Evolutionary conservation across 2,113 vertebrate species (phyloP).

Genomic region (Rhabdomys dilectus): DNA sequence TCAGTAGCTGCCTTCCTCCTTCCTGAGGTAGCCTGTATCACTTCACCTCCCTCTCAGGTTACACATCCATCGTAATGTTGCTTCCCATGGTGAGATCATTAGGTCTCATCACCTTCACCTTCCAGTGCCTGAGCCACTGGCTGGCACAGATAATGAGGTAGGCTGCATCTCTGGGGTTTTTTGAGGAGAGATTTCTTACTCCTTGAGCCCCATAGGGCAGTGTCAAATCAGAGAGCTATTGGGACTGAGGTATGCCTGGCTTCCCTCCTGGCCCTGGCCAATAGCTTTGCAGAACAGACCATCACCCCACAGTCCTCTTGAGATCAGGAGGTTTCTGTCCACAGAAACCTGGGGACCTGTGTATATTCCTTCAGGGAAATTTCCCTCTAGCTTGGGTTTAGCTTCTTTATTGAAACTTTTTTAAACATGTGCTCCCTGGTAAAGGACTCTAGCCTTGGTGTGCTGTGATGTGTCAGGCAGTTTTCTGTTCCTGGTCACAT

Average conservation of each 20-base stretch:
- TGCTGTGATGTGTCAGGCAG: background rate
- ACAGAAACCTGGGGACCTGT: background rate
- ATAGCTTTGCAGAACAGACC: background rate
- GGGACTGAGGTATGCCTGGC: background rate
- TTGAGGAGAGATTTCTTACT: background rate
- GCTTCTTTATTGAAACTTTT: background rate
- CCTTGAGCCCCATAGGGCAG: no score
- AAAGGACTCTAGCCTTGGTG: background rate
- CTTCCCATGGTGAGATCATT: slow-evolving; percentile 79
- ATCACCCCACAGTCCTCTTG: background rate
- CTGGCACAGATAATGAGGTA: slow-evolving; percentile 69
- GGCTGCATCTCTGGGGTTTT: background rate
- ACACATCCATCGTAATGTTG: slow-evolving; percentile 75
- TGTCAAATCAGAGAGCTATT: background rate
- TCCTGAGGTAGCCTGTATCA: background rate
- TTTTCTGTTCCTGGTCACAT: background rate
- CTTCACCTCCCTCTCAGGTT: slow-evolving; percentile 83
- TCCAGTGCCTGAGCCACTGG: slow-evolving; percentile 91
- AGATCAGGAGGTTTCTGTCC: background rate
- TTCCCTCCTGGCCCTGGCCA: background rate
- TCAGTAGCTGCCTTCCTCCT: background rate
- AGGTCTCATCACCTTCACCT: slow-evolving; percentile 82
- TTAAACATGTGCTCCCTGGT: background rate
- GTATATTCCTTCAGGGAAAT: background rate
- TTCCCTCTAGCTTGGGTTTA: background rate